A percentile compares a stretch with the other conserved stretches of the same genome.
phyloP scores from a whole-genome alignment of 2,888 invertebrate genomes.

The Ypsolopha sequella region DNA sequence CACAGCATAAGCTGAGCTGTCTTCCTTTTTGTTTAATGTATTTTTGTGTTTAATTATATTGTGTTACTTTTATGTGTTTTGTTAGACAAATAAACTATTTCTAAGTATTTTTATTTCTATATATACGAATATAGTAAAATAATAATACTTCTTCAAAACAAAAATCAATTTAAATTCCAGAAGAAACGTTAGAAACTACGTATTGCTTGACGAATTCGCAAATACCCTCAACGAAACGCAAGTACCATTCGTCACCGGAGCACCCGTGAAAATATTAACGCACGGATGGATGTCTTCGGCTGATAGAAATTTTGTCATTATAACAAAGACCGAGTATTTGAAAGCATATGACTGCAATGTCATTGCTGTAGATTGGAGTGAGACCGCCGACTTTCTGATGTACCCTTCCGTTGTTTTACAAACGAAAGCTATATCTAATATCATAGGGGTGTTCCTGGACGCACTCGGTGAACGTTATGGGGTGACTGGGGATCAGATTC shows the following conservation, averaged over 20 bases:
- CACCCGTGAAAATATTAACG: slow-evolving; percentile 56
- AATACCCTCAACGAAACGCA: slow-evolving; percentile 10
- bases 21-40: too few species aligned
- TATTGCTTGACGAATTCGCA: slow-evolving; percentile 21
- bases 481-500: slow-evolving; percentile 25
- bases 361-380: slow-evolving; percentile 48
- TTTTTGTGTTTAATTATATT: too few species aligned
- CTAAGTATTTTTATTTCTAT: neutral
- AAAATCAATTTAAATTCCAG: slow-evolving; percentile 14
- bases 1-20: too few species aligned
- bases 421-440: slow-evolving; percentile 24
- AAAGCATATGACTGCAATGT: slow-evolving; percentile 42
- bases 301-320: slow-evolving; percentile 28
- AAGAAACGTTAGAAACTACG: slow-evolving; percentile 20
- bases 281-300: slow-evolving; percentile 63
- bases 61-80: too few species aligned
- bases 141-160: neutral
- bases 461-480: slow-evolving; percentile 19
- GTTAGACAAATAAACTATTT: neutral
- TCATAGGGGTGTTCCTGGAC: slow-evolving; percentile 26
- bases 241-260: slow-evolving; percentile 16
- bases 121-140: neutral
- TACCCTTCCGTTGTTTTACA: slow-evolving; percentile 35
- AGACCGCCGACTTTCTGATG: slow-evolving; percentile 25
- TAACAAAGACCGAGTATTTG: slow-evolving; percentile 52